Evolutionary conservation across 2,113 vertebrate species (phyloP).

Genomic region (Piaya cayana): DNA sequence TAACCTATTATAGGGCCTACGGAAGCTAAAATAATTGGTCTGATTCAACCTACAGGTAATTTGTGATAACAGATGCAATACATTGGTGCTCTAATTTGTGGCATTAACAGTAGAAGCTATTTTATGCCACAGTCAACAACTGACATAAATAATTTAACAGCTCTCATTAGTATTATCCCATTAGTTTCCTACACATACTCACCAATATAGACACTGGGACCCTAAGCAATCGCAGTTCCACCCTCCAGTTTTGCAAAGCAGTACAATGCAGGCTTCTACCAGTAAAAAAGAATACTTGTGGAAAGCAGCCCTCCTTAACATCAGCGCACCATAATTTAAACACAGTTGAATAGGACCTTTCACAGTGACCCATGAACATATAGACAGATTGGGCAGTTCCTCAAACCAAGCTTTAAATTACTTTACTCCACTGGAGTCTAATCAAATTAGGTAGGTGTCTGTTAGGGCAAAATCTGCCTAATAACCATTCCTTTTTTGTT

Average conservation of each 20-base stretch:
- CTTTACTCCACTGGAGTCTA: not conserved
- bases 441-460: not conserved
- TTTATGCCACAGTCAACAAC: not conserved
- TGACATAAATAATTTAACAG: constrained; percentile 44
- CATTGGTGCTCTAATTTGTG: not conserved
- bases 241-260: not conserved
- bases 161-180: constrained; percentile 11
- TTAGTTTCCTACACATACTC: not conserved
- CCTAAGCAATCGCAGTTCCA: not conserved
- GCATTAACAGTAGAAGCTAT: not conserved
- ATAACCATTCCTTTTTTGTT: not conserved
- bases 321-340: not conserved
- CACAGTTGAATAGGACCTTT: not conserved
- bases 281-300: not conserved
- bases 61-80: not conserved
- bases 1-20: not conserved
- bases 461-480: not conserved
- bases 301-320: not conserved
- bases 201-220: not conserved
- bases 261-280: not conserved
- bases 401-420: not conserved
- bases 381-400: not conserved
- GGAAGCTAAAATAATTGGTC: not conserved
- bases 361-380: not conserved
- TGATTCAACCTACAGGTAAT: not conserved